These are phyloP conservation scores for Dipus sagitta DNA, from an alignment of 2,797 vertebrate genomes.

Conservation along the genomic window DNA sequence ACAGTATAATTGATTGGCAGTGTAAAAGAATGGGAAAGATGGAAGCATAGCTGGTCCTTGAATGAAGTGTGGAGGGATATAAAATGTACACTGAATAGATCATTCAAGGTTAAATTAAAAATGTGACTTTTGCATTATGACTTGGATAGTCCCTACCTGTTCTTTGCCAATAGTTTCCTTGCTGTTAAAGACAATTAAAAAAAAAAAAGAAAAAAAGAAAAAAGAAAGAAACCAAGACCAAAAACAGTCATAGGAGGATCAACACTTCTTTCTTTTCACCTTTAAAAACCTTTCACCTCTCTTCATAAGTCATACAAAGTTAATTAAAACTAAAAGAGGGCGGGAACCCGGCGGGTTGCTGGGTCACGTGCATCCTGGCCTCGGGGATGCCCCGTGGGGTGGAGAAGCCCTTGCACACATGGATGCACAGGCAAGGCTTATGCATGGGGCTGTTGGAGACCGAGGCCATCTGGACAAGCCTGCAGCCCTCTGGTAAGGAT, in stretches of 20 bases:
- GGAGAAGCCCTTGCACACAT: too few species aligned
- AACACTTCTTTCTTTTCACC: not conserved
- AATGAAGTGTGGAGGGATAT: not conserved
- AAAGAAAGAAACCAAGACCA: not conserved
- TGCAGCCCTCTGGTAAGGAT: too few species aligned
- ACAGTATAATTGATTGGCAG: not conserved
- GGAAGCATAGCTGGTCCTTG: not conserved
- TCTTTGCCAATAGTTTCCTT: not conserved
- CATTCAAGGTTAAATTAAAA: not conserved
- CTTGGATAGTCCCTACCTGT: not conserved
- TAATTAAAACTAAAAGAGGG: not conserved
- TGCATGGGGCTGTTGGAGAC: too few species aligned
- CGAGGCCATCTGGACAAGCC: too few species aligned
- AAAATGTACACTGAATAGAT: not conserved
- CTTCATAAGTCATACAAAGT: constrained; percentile 1
- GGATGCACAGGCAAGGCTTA: too few species aligned
- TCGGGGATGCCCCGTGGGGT: too few species aligned
- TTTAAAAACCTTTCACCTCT: not conserved
- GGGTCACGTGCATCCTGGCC: too few species aligned
- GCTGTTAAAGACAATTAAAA: not conserved
- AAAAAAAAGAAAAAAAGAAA: too few species aligned
- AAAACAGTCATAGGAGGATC: not conserved
- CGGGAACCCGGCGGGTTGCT: too few species aligned
- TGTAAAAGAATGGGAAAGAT: not conserved
- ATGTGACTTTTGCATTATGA: not conserved